Evolutionary conservation across 2,888 invertebrate genomes (phyloP).

Genomic region (Drosophila paranaensis): DNA sequence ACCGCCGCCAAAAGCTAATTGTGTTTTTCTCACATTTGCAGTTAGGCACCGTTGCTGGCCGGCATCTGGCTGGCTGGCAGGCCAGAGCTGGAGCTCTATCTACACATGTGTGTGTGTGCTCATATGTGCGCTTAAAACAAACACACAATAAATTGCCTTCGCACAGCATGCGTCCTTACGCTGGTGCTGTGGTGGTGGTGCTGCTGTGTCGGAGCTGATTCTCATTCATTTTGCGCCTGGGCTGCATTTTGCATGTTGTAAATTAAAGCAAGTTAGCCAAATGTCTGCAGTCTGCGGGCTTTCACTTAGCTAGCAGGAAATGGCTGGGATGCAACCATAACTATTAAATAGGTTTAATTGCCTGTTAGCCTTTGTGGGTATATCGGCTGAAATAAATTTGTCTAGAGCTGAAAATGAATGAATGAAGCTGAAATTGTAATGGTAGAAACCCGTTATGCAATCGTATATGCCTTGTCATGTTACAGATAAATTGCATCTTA

Average conservation of each 20-base stretch:
- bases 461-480: neutral
- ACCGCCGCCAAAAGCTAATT: conserved; percentile 79
- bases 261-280: conserved; percentile 69
- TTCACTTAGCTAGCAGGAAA: conserved; percentile 62
- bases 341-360: conserved; percentile 68
- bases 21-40: conserved; percentile 81
- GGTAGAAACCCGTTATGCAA: neutral
- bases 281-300: conserved; percentile 41
- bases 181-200: conserved; percentile 18
- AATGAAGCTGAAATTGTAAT: neutral
- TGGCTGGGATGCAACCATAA: conserved; percentile 59
- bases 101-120: conserved; percentile 31
- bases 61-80: conserved; percentile 14
- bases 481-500: conserved; percentile 3
- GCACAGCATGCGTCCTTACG: conserved; percentile 70
- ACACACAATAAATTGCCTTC: conserved; percentile 79
- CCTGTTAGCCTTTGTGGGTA: conserved; percentile 36
- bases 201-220: conserved; percentile 28
- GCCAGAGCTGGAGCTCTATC: conserved; percentile 37
- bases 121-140: conserved; percentile 73
- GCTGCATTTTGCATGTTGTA: conserved; percentile 73
- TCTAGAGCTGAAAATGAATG: neutral
- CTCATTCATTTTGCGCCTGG: conserved; percentile 66
- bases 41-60: conserved; percentile 57
- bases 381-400: neutral